These are phyloP conservation scores for Sphaeramia orbicularis DNA, from an alignment of 2,797 vertebrate genomes.

Conservation along the genomic window DNA sequence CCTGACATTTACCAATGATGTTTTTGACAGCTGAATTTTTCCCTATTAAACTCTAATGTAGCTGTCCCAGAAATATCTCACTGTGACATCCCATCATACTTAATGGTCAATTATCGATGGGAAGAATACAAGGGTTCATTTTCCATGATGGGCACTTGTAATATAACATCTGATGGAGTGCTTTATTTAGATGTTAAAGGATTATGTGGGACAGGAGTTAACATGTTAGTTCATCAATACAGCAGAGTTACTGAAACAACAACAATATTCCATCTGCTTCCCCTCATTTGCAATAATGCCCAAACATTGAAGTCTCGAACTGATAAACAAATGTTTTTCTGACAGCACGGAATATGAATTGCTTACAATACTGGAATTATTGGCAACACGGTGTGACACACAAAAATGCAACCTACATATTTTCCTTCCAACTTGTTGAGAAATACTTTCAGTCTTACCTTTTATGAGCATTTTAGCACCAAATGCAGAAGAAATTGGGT, in stretches of 20 bases:
- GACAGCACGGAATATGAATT: too few relatives aligned
- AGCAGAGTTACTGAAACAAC: slow-evolving; percentile 3
- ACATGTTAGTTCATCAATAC: slow-evolving; percentile 33
- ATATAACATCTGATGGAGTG: slow-evolving; percentile 18
- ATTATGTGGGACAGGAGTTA: slow-evolving; percentile 31
- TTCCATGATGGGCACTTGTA: slow-evolving; percentile 12
- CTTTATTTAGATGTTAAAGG: slow-evolving; percentile 26
- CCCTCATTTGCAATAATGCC: slow-evolving; percentile 15
- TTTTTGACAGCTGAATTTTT: slow-evolving; percentile 43
- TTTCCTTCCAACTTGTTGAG: not conserved
- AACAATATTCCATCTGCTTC: slow-evolving; percentile 54
- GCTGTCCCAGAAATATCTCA: slow-evolving; percentile 36
- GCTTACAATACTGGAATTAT: too few relatives aligned
- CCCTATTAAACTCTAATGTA: slow-evolving; percentile 33
- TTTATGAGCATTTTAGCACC: too few relatives aligned
- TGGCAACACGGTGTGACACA: slow-evolving; percentile 30
- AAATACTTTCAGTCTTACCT: too few relatives aligned
- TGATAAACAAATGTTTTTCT: slow-evolving; percentile 55
- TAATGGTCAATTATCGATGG: slow-evolving; percentile 23
- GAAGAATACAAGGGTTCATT: slow-evolving; percentile 25
- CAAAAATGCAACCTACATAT: slow-evolving; percentile 7
- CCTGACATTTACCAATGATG: slow-evolving; percentile 46
- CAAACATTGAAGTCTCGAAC: slow-evolving; percentile 42
- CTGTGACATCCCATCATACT: slow-evolving; percentile 23
- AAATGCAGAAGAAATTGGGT: not conserved